Conservation (phyloP, 2,888 invertebrate genomes). For the Candidula unifasciata region DNA sequence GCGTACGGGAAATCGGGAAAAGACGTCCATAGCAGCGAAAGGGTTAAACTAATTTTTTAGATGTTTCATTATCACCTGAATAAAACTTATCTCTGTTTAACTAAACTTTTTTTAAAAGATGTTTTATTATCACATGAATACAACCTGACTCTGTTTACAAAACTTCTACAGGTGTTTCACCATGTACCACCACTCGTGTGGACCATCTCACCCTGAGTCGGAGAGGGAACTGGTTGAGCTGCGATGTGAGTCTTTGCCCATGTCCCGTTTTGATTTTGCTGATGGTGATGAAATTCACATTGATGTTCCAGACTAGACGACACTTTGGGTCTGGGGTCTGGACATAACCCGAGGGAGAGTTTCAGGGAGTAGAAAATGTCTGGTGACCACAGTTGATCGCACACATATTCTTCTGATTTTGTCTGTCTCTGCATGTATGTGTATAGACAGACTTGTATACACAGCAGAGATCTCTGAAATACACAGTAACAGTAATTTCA, state of each 20-base stretch:
- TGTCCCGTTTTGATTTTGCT: constrained; percentile 70
- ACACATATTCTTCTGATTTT: too few relatives aligned
- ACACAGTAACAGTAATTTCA: too few relatives aligned
- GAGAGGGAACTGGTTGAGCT: constrained; percentile 62
- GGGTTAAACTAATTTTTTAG: too few relatives aligned
- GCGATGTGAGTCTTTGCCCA: constrained; percentile 61
- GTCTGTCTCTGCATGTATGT: too few relatives aligned
- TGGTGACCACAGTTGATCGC: background rate
- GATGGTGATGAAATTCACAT: constrained; percentile 72
- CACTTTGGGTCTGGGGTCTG: background rate
- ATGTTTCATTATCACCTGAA: too few relatives aligned
- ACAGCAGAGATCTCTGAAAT: too few relatives aligned
- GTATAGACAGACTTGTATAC: too few relatives aligned
- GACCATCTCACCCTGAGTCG: constrained; percentile 56
- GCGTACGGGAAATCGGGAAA: too few relatives aligned
- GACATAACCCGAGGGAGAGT: background rate
- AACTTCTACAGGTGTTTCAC: constrained; percentile 57
- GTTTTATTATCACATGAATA: too few relatives aligned
- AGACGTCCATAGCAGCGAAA: too few relatives aligned
- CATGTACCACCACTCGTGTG: constrained; percentile 65
- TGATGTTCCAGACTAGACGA: constrained; percentile 49
- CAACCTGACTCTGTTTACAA: background rate
- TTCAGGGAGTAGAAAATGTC: background rate
- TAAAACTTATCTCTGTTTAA: too few relatives aligned
- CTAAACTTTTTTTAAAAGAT: background rate